Base-by-base conservation (phyloP, 2,888 invertebrate species). In the Acanthopleura granulata region DNA sequence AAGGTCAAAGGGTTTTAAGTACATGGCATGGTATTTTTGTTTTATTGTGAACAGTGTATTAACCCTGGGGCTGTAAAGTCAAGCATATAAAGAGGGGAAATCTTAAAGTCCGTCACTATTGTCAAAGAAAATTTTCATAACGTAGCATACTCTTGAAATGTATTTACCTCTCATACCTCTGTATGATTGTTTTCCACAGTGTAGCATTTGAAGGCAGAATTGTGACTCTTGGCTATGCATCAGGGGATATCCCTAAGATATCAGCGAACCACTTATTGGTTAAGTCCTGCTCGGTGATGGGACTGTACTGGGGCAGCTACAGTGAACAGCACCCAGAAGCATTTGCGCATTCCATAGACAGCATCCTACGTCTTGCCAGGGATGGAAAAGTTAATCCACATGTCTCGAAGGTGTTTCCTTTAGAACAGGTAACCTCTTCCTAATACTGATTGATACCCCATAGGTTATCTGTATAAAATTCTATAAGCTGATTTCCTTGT, bases 381-480 rank as follows among this genome's bases (percentile, higher is more conserved):
- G 93, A 94, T 80, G 93, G 92, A 29, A 89, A 93, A n/a, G 92
- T 94, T 75, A 91, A 90, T 22, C 94, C 94, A 0, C 91, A 92
- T 80, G 90, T 92, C 70, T 93, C 93, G 57, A 90, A 92, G 74
- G 91, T 90, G 73, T 93, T 92, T 85, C 90, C 91, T 49, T 89
- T 94, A 71, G 89, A 92, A 50, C 89, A 93, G 84, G 89, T 89
- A 75, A 29, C 12, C 57, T 22, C 18, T 22, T 57, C 22, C 18
- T 57, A 1, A 12, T 57, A 12, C 18, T n/a, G 57, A 22, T 57
- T 57, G 12, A 57, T n/a, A 22, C 3, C 6, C 12, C 1, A 18
- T 57, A 15, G 14, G 14, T 51, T 57, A 12, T 12, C 12, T 57
- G 57, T 57, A 6, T 18, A 57, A 57, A 18, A 57, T 57, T 57